A percentile compares a stretch with the other conserved stretches of the same genome.
These are phyloP conservation scores for Apis dorsata DNA, from an alignment of 1,140 invertebrate genomes.

Conservation along the genomic window DNA sequence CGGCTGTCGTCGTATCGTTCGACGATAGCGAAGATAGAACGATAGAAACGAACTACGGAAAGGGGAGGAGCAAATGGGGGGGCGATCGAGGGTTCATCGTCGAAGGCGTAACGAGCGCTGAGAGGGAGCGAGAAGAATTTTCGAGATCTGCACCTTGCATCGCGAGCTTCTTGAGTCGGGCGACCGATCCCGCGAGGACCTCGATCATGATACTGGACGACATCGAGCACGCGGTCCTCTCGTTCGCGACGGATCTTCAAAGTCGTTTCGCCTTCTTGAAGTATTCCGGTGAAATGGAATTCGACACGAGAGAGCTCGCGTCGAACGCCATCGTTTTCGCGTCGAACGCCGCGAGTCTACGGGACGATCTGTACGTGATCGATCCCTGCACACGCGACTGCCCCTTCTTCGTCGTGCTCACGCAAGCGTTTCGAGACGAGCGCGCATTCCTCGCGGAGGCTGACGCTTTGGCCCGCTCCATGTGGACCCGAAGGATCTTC, in stretches of 20 bases:
- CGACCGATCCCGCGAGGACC: background rate
- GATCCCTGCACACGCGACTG: conserved; percentile 66
- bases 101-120: background rate
- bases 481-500: conserved; percentile 61
- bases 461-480: conserved; percentile 23
- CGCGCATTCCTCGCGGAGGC: conserved; percentile 58
- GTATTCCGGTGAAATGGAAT: background rate
- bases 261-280: conserved; percentile 37
- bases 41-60: too few species aligned
- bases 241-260: conserved; percentile 32
- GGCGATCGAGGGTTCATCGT: conserved; percentile 24
- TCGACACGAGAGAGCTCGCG: background rate
- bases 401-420: conserved; percentile 53
- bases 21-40: background rate
- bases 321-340: conserved; percentile 61
- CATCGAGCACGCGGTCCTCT: background rate
- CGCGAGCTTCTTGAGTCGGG: conserved; percentile 42
- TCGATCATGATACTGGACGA: background rate
- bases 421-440: conserved; percentile 43
- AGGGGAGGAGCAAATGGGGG: background rate
- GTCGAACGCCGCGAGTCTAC: conserved; percentile 46
- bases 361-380: conserved; percentile 13
- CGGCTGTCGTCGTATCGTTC: conserved; percentile 8
- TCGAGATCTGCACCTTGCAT: conserved; percentile 44
- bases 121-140: background rate